These are phyloP conservation scores for Formica selysi DNA, from an alignment of 1,140 invertebrate species.

Conservation along the genomic window DNA sequence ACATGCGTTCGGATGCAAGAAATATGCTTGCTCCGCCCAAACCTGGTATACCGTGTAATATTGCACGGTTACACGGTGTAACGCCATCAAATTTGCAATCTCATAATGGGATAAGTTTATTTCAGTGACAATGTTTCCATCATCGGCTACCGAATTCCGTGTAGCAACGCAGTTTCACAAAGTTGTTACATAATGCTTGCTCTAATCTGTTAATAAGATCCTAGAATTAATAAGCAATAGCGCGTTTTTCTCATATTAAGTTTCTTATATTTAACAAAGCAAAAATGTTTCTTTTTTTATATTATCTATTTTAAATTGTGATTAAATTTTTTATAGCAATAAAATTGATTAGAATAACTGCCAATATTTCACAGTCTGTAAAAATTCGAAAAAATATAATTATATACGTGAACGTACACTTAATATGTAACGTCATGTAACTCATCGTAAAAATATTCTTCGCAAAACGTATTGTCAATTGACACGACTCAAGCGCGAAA, in stretches of 20 bases:
- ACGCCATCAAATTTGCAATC: constrained; percentile 2
- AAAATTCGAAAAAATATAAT: neutral
- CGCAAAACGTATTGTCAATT: constrained; percentile 4
- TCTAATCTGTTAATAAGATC: neutral
- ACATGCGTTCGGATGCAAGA: neutral
- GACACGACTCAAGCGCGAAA: constrained; percentile 26
- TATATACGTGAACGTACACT: neutral
- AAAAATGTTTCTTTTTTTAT: neutral
- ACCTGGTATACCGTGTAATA: neutral
- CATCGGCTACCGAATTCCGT: constrained; percentile 8
- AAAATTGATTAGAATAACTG: neutral
- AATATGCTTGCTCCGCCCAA: neutral
- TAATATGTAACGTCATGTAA: neutral
- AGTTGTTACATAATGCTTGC: neutral
- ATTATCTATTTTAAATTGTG: neutral
- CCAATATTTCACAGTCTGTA: neutral
- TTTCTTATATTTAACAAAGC: neutral
- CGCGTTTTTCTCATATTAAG: neutral
- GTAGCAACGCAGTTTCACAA: neutral
- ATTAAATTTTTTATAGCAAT: neutral
- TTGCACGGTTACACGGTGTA: neutral
- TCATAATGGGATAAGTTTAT: neutral
- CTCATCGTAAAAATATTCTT: neutral
- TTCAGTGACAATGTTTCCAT: constrained; percentile 1
- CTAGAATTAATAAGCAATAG: neutral